Percentiles rank a stretch among this genome's conserved stretches.
These are phyloP conservation scores for Phrynocephalus versicolor DNA, from an alignment of 2,113 vertebrate genomes.

Conservation along the genomic window DNA sequence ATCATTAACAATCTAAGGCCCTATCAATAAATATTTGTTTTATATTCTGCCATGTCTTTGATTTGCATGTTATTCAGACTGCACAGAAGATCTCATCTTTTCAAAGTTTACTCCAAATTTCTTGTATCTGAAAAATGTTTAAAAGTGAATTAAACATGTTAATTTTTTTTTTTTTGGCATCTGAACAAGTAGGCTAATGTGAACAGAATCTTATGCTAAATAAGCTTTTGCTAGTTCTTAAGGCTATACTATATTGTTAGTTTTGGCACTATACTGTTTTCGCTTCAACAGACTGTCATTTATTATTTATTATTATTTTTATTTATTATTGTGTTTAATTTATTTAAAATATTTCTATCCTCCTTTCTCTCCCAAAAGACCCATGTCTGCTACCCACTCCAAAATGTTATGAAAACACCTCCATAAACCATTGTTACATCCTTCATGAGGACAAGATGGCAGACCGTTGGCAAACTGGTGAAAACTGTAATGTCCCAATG, in stretches of 20 bases:
- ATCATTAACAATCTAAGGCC: constrained; percentile 29
- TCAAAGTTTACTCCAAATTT: neutral
- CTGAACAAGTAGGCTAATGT: too few species aligned
- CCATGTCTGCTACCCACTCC: neutral
- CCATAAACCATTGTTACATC: constrained; percentile 32
- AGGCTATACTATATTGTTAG: too few species aligned
- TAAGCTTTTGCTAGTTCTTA: too few species aligned
- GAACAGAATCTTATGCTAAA: too few species aligned
- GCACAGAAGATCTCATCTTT: neutral
- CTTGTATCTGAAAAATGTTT: constrained; percentile 39
- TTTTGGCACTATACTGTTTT: too few species aligned
- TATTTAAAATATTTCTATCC: too few species aligned
- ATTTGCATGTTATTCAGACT: neutral
- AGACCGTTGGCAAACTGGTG: neutral
- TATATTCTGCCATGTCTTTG: neutral
- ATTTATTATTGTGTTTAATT: too few species aligned
- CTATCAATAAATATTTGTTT: constrained; percentile 3
- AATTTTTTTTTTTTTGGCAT: too few species aligned
- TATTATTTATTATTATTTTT: too few species aligned
- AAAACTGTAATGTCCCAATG: neutral
- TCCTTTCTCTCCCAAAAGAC: too few species aligned
- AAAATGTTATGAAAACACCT: constrained; percentile 25
- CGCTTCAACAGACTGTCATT: too few species aligned
- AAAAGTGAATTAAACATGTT: constrained; percentile 18
- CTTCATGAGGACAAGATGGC: neutral